A percentile compares a stretch with the other conserved stretches of the same genome.
Evolutionary conservation across 2,113 vertebrate species (phyloP).

Genomic region (Sphaerodactylus townsendi): DNA sequence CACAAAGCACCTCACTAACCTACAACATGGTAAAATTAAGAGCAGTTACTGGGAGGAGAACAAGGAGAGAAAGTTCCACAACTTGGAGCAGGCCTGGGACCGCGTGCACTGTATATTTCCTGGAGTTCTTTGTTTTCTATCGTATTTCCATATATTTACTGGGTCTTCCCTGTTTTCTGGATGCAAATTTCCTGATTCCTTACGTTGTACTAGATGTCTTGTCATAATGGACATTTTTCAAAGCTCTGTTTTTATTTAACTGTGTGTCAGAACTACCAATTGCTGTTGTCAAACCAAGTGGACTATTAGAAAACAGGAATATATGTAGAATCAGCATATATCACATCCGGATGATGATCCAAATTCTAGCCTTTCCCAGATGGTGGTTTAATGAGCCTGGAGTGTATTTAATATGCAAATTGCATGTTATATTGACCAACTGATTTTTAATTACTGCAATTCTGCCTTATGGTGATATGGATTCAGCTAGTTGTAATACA

Average conservation of each 20-base stretch:
- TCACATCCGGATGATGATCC: constrained; percentile 3
- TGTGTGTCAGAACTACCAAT: accelerated
- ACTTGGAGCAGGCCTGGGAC: no score
- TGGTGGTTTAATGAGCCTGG: constrained; percentile 44
- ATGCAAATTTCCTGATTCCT: neutral
- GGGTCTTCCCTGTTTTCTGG: neutral
- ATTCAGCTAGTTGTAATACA: constrained; percentile 54
- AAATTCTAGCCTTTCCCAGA: constrained; percentile 40
- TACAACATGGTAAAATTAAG: no score
- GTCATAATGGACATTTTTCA: neutral
- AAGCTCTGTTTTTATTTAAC: neutral
- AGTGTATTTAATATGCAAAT: constrained; percentile 59
- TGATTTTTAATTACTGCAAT: constrained; percentile 60
- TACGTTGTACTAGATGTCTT: neutral
- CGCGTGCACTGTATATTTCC: neutral
- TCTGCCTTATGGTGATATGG: constrained; percentile 60
- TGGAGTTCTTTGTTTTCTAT: neutral
- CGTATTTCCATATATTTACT: neutral
- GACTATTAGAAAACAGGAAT: constrained; percentile 26
- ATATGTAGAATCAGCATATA: neutral
- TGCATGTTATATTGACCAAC: constrained; percentile 67
- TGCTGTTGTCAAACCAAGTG: neutral
- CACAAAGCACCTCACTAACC: no score
- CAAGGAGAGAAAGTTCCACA: no score
- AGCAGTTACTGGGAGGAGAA: no score